A percentile compares a stretch with the other conserved stretches of the same genome.
These are phyloP conservation scores for Daphoenositta chrysoptera DNA, from an alignment of 2,113 vertebrate genomes.

Conservation along the genomic window DNA sequence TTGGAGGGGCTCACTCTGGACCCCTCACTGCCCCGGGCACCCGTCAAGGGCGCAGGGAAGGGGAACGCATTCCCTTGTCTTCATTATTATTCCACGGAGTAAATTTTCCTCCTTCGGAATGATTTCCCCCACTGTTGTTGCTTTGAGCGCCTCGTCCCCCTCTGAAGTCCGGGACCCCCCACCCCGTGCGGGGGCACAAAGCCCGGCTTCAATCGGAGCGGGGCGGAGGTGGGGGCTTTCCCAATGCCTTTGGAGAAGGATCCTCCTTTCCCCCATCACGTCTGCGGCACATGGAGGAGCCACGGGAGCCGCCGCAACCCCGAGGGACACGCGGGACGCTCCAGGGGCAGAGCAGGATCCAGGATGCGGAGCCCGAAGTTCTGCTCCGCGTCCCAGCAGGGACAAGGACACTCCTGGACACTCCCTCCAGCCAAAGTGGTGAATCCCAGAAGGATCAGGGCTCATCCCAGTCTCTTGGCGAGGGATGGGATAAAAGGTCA, in stretches of 20 bases:
- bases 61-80: rapidly evolving
- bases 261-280: neutral
- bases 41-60: neutral
- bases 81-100: neutral
- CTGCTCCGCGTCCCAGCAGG: rapidly evolving
- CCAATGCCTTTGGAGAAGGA: neutral
- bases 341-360: neutral
- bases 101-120: neutral
- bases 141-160: neutral
- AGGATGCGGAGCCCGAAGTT: neutral
- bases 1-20: rapidly evolving
- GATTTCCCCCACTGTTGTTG: neutral
- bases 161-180: neutral
- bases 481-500: neutral
- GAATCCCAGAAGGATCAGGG: neutral
- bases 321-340: rapidly evolving
- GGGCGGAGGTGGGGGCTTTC: neutral
- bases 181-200: rapidly evolving
- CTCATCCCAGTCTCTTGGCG: rapidly evolving
- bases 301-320: rapidly evolving
- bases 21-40: rapidly evolving
- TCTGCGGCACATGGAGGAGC: neutral
- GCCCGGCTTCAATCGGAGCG: neutral
- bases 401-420: neutral
- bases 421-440: neutral